These are phyloP conservation scores for Dasyornis broadbenti DNA, from an alignment of 2,113 vertebrate species.

Conservation along the genomic window DNA sequence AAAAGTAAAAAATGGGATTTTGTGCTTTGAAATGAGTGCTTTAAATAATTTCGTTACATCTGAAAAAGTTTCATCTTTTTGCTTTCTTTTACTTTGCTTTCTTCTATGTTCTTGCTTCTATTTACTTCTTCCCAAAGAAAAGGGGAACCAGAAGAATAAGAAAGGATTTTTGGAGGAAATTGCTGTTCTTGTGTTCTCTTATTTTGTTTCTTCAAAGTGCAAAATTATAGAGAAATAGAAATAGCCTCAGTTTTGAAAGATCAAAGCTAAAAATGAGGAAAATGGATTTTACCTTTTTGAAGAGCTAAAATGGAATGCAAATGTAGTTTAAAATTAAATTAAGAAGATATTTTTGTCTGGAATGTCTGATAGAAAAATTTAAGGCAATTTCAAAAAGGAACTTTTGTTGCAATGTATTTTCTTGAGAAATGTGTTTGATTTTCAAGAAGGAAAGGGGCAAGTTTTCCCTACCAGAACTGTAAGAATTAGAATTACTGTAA, in stretches of 20 bases:
- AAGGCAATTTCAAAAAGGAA: background rate
- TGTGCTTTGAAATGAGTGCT: background rate
- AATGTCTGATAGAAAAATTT: background rate
- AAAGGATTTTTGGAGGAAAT: background rate
- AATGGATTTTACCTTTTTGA: background rate
- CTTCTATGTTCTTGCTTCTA: background rate
- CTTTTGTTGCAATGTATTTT: background rate
- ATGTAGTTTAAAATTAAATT: background rate
- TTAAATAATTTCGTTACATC: background rate
- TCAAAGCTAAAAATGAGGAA: background rate
- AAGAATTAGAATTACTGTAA: background rate
- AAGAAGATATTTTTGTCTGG: background rate
- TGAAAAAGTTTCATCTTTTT: background rate
- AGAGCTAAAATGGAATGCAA: background rate
- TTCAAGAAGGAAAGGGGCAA: background rate
- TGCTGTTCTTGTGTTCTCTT: background rate
- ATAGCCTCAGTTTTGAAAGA: background rate
- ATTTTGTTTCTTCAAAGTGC: background rate
- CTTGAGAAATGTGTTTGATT: background rate
- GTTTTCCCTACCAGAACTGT: background rate
- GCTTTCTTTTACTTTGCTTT: background rate
- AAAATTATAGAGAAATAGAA: background rate
- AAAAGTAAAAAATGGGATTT: background rate
- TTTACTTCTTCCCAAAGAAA: background rate
- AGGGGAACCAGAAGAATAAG: background rate